These are phyloP conservation scores for Sarcophaga carnaria DNA, from an alignment of 2,888 invertebrate species.

Conservation along the genomic window DNA sequence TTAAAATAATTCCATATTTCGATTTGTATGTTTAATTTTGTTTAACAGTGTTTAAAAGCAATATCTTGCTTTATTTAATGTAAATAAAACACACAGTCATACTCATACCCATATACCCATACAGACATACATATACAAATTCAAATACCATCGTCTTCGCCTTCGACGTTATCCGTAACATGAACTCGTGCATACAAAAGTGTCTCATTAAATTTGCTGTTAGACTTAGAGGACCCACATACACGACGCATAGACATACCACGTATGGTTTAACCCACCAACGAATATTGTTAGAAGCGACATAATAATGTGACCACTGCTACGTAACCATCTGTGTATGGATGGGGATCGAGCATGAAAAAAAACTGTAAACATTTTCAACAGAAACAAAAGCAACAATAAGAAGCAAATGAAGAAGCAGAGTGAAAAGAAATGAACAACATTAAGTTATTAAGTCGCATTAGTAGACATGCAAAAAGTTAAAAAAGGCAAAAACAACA, in stretches of 20 bases:
- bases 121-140: conserved; percentile 20
- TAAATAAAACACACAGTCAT: not conserved
- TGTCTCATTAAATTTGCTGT: conserved; percentile 76
- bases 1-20: too few species aligned
- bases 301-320: conserved; percentile 67
- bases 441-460: conserved; percentile 76
- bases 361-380: not conserved
- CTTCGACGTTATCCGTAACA: conserved; percentile 58
- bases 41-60: too few species aligned
- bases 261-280: conserved; percentile 6
- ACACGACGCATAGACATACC: conserved; percentile 41
- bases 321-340: conserved; percentile 40
- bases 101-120: not conserved
- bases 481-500: conserved; percentile 46
- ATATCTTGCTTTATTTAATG: too few species aligned
- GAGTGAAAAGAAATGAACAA: conserved; percentile 67
- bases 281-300: conserved; percentile 51
- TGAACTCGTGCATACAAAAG: conserved; percentile 70
- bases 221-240: conserved; percentile 70
- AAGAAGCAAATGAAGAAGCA: not conserved
- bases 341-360: not conserved
- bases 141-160: conserved; percentile 29
- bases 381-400: conserved; percentile 16
- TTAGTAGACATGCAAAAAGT: conserved; percentile 75
- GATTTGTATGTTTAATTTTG: too few species aligned